These are phyloP conservation scores for Phalacrocorax brasilianus DNA, from an alignment of 2,113 vertebrate species.

Conservation along the genomic window DNA sequence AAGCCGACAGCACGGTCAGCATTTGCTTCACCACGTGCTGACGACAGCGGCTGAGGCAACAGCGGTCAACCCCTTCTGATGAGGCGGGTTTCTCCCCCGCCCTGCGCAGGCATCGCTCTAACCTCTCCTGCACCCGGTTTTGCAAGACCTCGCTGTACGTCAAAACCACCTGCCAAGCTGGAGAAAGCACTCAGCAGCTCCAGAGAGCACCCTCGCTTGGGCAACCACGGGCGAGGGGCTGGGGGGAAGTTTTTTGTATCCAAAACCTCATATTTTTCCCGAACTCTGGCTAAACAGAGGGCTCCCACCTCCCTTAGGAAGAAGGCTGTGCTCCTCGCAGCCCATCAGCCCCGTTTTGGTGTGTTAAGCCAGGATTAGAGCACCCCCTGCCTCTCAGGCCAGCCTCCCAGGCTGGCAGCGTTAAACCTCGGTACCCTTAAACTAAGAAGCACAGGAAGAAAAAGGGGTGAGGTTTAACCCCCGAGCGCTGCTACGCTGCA, in stretches of 20 bases:
- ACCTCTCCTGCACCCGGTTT: neutral
- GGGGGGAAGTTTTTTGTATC: fast-evolving
- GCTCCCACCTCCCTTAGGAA: neutral
- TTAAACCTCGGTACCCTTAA: too few species aligned
- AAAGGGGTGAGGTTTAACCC: neutral
- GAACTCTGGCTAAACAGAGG: too few species aligned
- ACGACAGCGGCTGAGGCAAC: neutral
- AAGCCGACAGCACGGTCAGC: neutral
- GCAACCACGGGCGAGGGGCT: fast-evolving
- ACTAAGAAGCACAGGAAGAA: neutral
- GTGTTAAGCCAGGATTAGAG: neutral
- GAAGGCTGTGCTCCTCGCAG: neutral
- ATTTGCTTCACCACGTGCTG: neutral
- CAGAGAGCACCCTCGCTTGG: neutral
- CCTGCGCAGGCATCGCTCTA: neutral
- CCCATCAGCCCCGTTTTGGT: fast-evolving
- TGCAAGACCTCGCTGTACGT: neutral
- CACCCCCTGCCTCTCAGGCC: neutral
- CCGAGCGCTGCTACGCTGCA: fast-evolving
- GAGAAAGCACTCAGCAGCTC: fast-evolving
- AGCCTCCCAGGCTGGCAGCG: too few species aligned
- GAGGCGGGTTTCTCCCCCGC: neutral
- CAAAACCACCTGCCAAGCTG: neutral
- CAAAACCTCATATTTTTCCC: fast-evolving
- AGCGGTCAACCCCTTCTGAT: neutral